Percentiles rank a stretch among this genome's conserved stretches.
Conservation (phyloP, 1,140 invertebrate genomes). For the Drosophila subobscura region DNA sequence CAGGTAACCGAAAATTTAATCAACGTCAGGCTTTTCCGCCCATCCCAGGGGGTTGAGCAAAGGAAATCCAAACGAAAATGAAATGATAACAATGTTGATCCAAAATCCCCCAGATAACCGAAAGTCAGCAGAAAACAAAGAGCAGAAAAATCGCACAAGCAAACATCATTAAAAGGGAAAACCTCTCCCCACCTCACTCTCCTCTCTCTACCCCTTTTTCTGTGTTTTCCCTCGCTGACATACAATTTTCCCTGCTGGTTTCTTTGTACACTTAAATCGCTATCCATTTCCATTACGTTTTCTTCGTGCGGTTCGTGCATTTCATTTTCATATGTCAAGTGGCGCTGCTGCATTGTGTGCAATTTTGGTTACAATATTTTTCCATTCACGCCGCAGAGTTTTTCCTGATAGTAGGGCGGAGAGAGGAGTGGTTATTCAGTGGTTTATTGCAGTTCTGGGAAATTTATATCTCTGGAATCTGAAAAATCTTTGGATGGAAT, state of each 20-base stretch:
- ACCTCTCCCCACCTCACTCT: slow-evolving; percentile 4
- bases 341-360: slow-evolving; percentile 31
- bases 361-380: slow-evolving; percentile 49
- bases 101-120: slow-evolving; percentile 38
- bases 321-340: slow-evolving; percentile 37
- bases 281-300: slow-evolving; percentile 39
- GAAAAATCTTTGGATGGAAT: slow-evolving; percentile 8
- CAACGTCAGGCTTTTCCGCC: slow-evolving; percentile 17
- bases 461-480: slow-evolving; percentile 13
- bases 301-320: slow-evolving; percentile 8
- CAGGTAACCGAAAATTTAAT: slow-evolving; percentile 54
- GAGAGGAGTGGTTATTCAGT: slow-evolving; percentile 15
- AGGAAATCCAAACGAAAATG: slow-evolving; percentile 19
- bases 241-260: too few species aligned
- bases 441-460: slow-evolving; percentile 27
- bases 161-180: slow-evolving; percentile 43
- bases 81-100: slow-evolving; percentile 52
- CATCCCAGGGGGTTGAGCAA: background rate
- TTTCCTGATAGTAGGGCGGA: background rate
- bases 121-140: slow-evolving; percentile 24
- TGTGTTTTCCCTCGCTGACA: background rate
- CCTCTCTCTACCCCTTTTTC: background rate
- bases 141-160: slow-evolving; percentile 18
- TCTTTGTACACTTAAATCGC: slow-evolving; percentile 25
- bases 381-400: slow-evolving; percentile 18